Percentiles rank a stretch among this genome's conserved stretches.
Conservation (phyloP, 2,113 vertebrate genomes). For the Ictalurus furcatus region DNA sequence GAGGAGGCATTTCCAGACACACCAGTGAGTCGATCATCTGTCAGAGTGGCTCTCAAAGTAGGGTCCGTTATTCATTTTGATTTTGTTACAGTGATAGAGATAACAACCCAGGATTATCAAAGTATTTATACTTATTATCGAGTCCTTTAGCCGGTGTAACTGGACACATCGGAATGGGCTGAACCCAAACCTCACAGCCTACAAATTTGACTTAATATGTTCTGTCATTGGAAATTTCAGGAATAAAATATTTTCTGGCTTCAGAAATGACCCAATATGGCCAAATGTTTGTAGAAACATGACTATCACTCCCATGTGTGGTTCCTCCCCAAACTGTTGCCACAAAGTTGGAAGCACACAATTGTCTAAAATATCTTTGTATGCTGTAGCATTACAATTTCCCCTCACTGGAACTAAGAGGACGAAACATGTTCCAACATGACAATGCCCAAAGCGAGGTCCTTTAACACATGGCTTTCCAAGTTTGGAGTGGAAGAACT, state of each 20-base stretch:
- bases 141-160: neutral
- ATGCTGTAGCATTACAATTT: neutral
- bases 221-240: neutral
- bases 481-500: neutral
- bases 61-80: neutral
- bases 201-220: neutral
- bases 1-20: constrained; percentile 60
- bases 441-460: neutral
- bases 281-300: neutral
- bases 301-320: neutral
- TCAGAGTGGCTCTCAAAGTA: too few species aligned
- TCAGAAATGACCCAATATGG: neutral
- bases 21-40: constrained; percentile 59
- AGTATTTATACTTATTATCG: neutral
- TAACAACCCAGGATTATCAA: neutral
- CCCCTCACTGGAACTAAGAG: neutral
- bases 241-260: neutral
- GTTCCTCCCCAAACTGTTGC: neutral
- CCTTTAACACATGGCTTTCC: neutral
- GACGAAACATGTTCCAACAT: neutral
- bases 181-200: neutral
- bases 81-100: neutral
- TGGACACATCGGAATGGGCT: neutral
- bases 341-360: neutral
- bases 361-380: neutral